A percentile compares a stretch with the other conserved stretches of the same genome.
Conservation (phyloP, 2,888 invertebrate species). For the Nasonovia ribisnigri region DNA sequence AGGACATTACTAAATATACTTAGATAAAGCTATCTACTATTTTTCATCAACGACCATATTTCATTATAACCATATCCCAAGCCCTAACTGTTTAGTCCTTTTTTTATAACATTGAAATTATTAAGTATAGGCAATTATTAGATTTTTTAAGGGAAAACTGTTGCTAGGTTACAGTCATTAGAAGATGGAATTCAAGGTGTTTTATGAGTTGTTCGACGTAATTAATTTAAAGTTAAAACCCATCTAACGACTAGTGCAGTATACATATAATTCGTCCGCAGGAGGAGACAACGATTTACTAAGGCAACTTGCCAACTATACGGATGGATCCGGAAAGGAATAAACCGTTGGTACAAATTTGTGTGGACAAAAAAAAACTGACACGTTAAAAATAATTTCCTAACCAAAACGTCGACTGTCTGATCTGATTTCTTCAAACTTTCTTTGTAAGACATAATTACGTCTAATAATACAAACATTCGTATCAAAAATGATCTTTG, state of each 20-base stretch:
- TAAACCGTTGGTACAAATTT: slow-evolving; percentile 47
- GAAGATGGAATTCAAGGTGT: background rate
- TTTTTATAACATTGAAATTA: background rate
- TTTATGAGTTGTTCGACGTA: background rate
- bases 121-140: background rate
- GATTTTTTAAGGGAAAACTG: background rate
- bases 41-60: background rate
- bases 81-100: too few species aligned
- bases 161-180: background rate
- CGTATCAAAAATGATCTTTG: background rate
- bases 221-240: slow-evolving; percentile 13
- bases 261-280: background rate
- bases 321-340: slow-evolving; percentile 44
- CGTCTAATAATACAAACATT: background rate
- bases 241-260: background rate
- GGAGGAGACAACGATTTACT: slow-evolving; percentile 42
- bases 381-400: slow-evolving; percentile 56
- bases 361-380: slow-evolving; percentile 34
- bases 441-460: background rate
- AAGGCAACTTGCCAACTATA: slow-evolving; percentile 47
- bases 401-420: slow-evolving; percentile 5
- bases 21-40: background rate
- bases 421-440: slow-evolving; percentile 9
- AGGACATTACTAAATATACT: background rate
- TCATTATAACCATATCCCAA: too few species aligned